These are phyloP conservation scores for Bradypodion pumilum DNA, from an alignment of 2,797 vertebrate genomes.

Conservation along the genomic window DNA sequence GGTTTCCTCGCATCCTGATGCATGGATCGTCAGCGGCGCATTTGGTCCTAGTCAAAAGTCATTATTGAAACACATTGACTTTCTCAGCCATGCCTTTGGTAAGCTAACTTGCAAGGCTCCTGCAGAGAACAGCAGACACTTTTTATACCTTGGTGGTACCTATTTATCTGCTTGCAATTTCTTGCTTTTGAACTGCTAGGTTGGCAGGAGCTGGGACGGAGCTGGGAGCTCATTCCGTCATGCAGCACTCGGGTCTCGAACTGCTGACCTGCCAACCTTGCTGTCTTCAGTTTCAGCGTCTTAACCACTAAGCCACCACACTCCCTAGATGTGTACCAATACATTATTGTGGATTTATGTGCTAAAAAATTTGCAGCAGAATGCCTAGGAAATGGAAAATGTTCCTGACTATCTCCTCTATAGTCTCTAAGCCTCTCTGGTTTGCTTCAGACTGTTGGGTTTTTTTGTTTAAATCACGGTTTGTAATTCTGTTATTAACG, in stretches of 20 bases:
- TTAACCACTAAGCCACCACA: too few relatives aligned
- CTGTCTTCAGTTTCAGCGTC: too few relatives aligned
- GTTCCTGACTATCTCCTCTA: conserved; percentile 57
- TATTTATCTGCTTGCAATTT: too few relatives aligned
- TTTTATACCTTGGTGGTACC: not conserved
- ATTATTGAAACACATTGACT: not conserved
- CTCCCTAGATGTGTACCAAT: not conserved
- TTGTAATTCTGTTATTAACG: conserved; percentile 56
- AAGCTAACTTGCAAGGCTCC: not conserved
- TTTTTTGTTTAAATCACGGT: conserved; percentile 49
- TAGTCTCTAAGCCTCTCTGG: conserved; percentile 43
- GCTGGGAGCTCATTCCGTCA: too few relatives aligned
- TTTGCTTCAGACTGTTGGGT: conserved; percentile 39
- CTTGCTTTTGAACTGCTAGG: too few relatives aligned
- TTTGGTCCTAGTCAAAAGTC: too few relatives aligned
- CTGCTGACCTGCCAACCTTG: too few relatives aligned
- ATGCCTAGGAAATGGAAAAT: conserved; percentile 44
- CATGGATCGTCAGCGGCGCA: too few relatives aligned
- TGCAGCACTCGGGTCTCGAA: too few relatives aligned
- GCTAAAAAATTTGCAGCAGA: conserved; percentile 44
- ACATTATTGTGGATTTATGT: conserved; percentile 49
- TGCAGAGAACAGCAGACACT: not conserved
- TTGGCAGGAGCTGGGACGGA: too few relatives aligned
- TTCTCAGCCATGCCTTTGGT: not conserved
- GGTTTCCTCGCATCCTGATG: not conserved